Percentiles rank a stretch among this genome's conserved stretches.
phyloP scores from a whole-genome alignment of 2,797 vertebrate genomes.

The Telmatherina bonti region DNA sequence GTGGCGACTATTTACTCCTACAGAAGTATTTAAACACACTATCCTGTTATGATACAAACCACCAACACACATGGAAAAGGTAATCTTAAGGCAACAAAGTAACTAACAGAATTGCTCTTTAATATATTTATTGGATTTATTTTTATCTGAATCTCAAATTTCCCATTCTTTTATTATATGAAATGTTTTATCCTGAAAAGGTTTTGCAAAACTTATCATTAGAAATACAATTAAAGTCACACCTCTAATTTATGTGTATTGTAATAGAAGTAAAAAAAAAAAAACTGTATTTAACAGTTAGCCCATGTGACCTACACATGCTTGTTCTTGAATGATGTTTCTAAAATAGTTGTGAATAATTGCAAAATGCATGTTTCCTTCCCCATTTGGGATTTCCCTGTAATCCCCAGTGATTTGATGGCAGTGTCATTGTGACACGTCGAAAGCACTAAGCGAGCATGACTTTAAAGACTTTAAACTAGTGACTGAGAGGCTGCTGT shows the following conservation, averaged over 20 bases:
- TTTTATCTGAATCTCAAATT: neutral
- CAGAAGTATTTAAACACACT: neutral
- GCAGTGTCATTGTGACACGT: constrained; percentile 1
- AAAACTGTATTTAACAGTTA: neutral
- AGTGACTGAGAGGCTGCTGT: no score
- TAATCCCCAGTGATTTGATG: constrained; percentile 10
- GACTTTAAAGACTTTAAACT: no score
- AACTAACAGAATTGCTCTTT: neutral
- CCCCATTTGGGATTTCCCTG: constrained; percentile 18
- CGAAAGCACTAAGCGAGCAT: neutral
- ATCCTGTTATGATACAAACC: neutral
- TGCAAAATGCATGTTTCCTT: neutral
- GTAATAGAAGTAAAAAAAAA: no score
- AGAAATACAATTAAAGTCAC: no score
- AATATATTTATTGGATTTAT: neutral
- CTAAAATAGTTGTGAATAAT: neutral
- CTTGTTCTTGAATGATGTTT: neutral
- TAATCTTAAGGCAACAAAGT: neutral
- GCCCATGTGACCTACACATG: neutral
- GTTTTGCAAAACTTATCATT: neutral
- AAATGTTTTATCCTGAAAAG: neutral
- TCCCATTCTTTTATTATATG: neutral
- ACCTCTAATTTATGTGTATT: no score
- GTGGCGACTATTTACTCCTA: constrained; percentile 6
- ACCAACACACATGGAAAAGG: neutral